Evolutionary conservation across 1,140 invertebrate species (phyloP), one percentile per base, ranked within the genome.

Genomic region (Penaeus indicus): DNA sequence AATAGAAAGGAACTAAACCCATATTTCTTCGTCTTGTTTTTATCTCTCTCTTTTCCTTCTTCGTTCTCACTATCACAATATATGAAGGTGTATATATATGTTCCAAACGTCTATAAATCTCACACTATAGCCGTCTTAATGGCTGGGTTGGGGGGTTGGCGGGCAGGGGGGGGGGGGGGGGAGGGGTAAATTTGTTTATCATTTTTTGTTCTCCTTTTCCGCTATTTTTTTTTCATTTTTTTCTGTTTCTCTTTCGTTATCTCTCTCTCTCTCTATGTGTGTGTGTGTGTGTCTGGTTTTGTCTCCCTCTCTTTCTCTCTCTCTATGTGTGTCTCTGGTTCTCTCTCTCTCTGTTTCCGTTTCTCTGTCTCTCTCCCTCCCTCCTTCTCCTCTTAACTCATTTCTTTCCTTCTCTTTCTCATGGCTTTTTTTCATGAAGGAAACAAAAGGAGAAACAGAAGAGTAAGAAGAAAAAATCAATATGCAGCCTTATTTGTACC

Each of bases 51-150:
- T 62, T 21, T 27, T n/a, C 25, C 79, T 82, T 16, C 32, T 60
- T 81, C 67, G 13, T 22, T 0, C 7, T 22, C 21, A 75, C 7
- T 8, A 3, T 16, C 38, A 75, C 25, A 75, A 80, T 80, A 80
- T 80, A 80, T 11, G 61, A 22, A 80, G n/a, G 61, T 60, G 60
- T 80, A 54, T 54, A 80, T 54, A 80, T 22, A 80, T 47, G 60
- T 47, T 54, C 60, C 25, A 80, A 10, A 54, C 25, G 25, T 54
- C 19, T 54, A 54, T 54, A 54, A 22, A 54, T 60, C 19, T 54
- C 5, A 22, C 5, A 8, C 19, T 54, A 54, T 54, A 21, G 5
- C 38, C 38, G 38, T 38, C 38, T 38, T 38, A 38, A 38, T 38
- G 38, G 38, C 38, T 3, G 38, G 38, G 38, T 1, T 38, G 38